A percentile compares a stretch with the other conserved stretches of the same genome.
Evolutionary conservation across 2,888 invertebrate genomes (phyloP).

Genomic region (Temnothorax rugatulus): DNA sequence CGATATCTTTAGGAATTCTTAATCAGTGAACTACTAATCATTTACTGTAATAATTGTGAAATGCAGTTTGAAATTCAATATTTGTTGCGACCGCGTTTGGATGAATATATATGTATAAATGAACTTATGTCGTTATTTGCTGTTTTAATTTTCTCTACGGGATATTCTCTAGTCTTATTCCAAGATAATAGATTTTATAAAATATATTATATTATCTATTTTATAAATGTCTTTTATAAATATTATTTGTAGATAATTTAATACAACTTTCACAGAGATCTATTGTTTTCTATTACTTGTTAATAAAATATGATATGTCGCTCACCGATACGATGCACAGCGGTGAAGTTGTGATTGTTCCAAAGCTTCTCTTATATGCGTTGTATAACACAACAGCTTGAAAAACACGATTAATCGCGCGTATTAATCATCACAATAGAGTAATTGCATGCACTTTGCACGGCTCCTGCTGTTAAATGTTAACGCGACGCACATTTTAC

Average conservation of each 20-base stretch:
- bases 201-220: background rate
- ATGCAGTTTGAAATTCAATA: background rate
- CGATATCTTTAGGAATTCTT: slow-evolving; percentile 5
- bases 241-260: background rate
- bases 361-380: background rate
- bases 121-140: background rate
- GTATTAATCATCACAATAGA: background rate
- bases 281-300: background rate
- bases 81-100: background rate
- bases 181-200: background rate
- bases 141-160: background rate
- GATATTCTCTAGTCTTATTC: background rate
- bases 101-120: background rate
- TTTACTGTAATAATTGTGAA: background rate
- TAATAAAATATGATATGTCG: background rate
- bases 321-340: background rate
- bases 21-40: background rate
- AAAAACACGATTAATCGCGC: background rate
- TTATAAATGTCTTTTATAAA: background rate
- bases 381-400: background rate
- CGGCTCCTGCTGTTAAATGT: background rate
- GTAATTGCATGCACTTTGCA: background rate
- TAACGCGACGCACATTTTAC: background rate
- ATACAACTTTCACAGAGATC: background rate
- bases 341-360: background rate